These are phyloP conservation scores for Calephelis nemesis DNA, from an alignment of 1,140 invertebrate genomes.

Conservation along the genomic window DNA sequence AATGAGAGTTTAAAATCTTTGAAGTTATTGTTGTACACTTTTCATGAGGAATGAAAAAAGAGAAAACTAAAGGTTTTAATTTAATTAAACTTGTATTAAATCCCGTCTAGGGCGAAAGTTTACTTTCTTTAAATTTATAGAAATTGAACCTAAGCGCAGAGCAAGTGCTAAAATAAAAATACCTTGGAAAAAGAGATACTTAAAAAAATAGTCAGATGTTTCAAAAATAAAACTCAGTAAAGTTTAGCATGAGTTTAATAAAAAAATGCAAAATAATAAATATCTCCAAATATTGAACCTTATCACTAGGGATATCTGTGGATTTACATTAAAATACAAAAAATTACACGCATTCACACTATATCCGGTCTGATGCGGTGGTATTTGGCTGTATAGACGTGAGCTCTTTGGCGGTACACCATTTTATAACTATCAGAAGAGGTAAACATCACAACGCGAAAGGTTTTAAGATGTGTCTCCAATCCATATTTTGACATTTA, in stretches of 20 bases:
- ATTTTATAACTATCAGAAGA: neutral
- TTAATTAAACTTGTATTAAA: no score
- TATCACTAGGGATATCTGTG: slow-evolving; percentile 65
- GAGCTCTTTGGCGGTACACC: neutral
- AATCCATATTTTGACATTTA: neutral
- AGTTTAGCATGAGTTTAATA: slow-evolving; percentile 78
- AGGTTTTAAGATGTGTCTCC: neutral
- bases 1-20: no score
- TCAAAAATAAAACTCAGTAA: slow-evolving; percentile 50
- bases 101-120: no score
- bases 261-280: slow-evolving; percentile 78
- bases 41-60: no score
- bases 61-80: no score
- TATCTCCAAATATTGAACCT: slow-evolving; percentile 77
- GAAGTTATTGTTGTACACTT: no score
- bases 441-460: slow-evolving; percentile 16
- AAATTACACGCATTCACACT: slow-evolving; percentile 60
- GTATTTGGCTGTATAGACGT: slow-evolving; percentile 17
- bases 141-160: no score
- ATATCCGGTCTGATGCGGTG: slow-evolving; percentile 25
- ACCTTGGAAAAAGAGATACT: no score
- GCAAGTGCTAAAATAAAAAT: no score
- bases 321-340: slow-evolving; percentile 67
- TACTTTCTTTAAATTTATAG: no score
- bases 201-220: neutral